Conservation (phyloP, 2,888 invertebrate genomes). For the Cephus pygmeus region DNA sequence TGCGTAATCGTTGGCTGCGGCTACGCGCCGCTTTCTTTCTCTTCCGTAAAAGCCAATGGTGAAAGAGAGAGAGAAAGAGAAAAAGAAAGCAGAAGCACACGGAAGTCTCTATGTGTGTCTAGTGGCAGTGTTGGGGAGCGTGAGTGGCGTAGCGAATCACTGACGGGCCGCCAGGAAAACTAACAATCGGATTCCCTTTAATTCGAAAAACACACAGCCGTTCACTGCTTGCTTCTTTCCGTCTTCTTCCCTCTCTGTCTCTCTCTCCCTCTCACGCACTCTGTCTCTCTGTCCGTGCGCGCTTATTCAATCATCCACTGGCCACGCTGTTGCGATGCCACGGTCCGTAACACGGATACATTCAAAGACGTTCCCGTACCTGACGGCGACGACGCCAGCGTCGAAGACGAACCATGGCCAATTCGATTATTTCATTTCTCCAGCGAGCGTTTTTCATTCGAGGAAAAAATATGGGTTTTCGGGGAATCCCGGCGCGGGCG, state of each 20-base stretch:
- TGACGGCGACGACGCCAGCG: neutral
- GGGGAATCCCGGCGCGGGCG: slow-evolving; percentile 18
- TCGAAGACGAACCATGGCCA: slow-evolving; percentile 7
- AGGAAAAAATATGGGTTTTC: slow-evolving; percentile 20
- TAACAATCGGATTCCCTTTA: slow-evolving; percentile 44
- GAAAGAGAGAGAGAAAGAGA: slow-evolving; percentile 17
- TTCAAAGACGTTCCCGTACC: neutral
- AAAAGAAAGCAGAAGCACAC: slow-evolving; percentile 22
- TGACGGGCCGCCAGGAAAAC: slow-evolving; percentile 42
- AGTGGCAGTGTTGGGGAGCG: slow-evolving; percentile 7
- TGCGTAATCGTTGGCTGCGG: no score
- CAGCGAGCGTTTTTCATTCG: slow-evolving; percentile 13
- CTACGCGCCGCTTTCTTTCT: neutral
- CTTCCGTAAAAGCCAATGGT: slow-evolving; percentile 7
- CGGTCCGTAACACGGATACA: slow-evolving; percentile 13
- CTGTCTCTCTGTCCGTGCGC: slow-evolving; percentile 4
- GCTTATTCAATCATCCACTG: slow-evolving; percentile 22
- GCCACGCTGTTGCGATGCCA: slow-evolving; percentile 3
- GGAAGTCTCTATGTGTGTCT: slow-evolving; percentile 13
- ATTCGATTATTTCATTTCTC: slow-evolving; percentile 11
- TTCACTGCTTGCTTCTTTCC: slow-evolving; percentile 11
- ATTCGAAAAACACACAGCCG: slow-evolving; percentile 44
- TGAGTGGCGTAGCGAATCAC: slow-evolving; percentile 45
- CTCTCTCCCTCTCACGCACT: neutral
- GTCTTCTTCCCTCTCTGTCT: no score